phyloP scores from a whole-genome alignment of 2,113 vertebrate genomes.

The Macquaria australasica region DNA sequence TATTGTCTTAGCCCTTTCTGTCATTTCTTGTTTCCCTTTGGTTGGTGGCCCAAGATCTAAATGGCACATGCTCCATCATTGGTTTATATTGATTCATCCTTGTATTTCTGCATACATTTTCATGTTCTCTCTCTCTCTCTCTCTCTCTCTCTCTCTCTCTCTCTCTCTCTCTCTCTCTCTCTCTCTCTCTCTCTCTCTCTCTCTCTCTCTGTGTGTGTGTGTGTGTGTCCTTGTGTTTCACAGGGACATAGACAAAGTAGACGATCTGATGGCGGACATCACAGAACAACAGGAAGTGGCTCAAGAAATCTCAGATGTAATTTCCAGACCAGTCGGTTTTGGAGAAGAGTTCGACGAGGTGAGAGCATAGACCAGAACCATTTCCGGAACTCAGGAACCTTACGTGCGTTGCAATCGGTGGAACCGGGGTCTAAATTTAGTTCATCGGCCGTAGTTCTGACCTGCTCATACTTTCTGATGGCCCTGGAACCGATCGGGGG shows the following conservation, averaged over 20 bases:
- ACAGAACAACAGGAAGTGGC: constrained; percentile 97
- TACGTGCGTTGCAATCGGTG: background rate
- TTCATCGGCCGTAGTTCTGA: background rate
- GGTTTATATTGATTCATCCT: background rate
- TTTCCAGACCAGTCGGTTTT: constrained; percentile 95
- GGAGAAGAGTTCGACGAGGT: constrained; percentile 97
- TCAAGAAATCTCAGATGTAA: constrained; percentile 97
- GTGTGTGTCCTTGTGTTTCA: constrained; percentile 8
- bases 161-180: background rate
- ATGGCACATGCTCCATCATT: too few relatives aligned
- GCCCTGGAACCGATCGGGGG: background rate
- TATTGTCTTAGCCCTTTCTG: too few relatives aligned
- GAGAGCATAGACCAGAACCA: constrained; percentile 34
- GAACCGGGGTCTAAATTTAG: background rate
- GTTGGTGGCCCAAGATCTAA: background rate
- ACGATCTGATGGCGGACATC: constrained; percentile 98
- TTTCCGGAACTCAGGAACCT: background rate
- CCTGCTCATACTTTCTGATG: background rate
- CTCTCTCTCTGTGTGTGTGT: too few relatives aligned
- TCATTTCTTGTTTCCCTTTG: background rate
- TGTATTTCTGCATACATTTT: background rate
- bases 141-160: background rate
- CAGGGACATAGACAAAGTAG: constrained; percentile 98
- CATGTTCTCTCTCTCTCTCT: background rate
- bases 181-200: background rate